Conservation (phyloP, 2,888 invertebrate genomes). For the Neoscelio sp. region DNA sequence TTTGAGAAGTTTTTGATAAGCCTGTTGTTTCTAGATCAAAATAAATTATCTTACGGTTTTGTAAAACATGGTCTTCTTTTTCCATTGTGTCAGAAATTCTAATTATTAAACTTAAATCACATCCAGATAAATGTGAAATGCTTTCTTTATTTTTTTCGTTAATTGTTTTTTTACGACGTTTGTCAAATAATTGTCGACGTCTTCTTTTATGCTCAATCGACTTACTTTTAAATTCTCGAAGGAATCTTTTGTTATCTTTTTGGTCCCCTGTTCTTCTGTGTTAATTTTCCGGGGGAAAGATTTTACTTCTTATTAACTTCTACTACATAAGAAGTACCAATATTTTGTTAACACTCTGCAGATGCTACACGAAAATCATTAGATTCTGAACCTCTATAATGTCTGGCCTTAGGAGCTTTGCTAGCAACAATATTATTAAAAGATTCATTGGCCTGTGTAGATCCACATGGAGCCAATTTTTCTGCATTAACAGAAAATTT, state of each 20-base stretch:
- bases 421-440: constrained; percentile 49
- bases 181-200: constrained; percentile 23
- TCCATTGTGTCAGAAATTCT: background rate
- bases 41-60: constrained; percentile 18
- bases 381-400: constrained; percentile 42
- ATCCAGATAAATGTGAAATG: constrained; percentile 29
- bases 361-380: constrained; percentile 41
- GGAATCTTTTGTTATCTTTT: constrained; percentile 3
- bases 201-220: constrained; percentile 19
- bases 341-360: constrained; percentile 42
- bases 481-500: constrained; percentile 1
- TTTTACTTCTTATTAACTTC: constrained; percentile 17
- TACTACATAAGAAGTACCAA: constrained; percentile 14
- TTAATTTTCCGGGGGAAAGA: constrained; percentile 43
- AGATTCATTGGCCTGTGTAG: constrained; percentile 50
- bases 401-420: constrained; percentile 45
- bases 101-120: constrained; percentile 29
- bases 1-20: constrained; percentile 19
- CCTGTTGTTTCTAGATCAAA: constrained; percentile 63
- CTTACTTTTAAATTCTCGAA: constrained; percentile 2
- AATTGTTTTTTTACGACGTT: constrained; percentile 15
- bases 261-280: constrained; percentile 21
- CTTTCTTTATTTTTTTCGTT: constrained; percentile 34
- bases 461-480: constrained; percentile 39
- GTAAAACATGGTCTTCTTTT: background rate